Evolutionary conservation across 2,888 invertebrate genomes (phyloP), one percentile per base, ranked within the genome.

Genomic region (Lampropteryx suffumata): DNA sequence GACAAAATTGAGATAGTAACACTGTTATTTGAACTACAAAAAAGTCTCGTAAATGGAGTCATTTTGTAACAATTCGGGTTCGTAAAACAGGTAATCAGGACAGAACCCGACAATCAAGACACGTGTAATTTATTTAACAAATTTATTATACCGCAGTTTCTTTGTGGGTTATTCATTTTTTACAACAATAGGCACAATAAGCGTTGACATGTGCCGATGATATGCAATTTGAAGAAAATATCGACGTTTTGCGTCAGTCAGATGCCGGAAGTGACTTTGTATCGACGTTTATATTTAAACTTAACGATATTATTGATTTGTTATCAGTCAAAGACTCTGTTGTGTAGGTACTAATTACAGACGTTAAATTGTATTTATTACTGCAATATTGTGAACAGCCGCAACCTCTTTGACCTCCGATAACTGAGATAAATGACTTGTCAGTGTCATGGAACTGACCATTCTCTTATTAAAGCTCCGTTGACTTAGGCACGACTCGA

Each of bases 351-450:
- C 74, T 86, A 82, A 88, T 86, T 84, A 87, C 79, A 85, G 79
- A 82, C 86, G 85, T 83, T 84, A 82, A 84, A 86, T 78, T 74
- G 82, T 86, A 87, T 87, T 86, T 85, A 88, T 88, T 84, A 76
- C 69, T 59, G 73, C 73, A 75, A 76, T 78, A 77, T 73, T 76
- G 76, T 68, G 69, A 69, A 70, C 67, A 65, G 67, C 61, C 59
- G 69, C 70, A 83, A 84, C 85, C 85, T 68, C 61, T 47, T 59
- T 75, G 74, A 76, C 80, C 62, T 61, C 57, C 66, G 84, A 86
- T 86, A 87, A 73, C 73, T 65, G 61, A 59, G 71, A 74, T 70
- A 71, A 74, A 67, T 67, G 65, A 64, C 35, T 52, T 50, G 75
- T 75, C 78, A 79, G 79, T 81, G 84, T 82, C 84, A 74, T 73